phyloP scores from a whole-genome alignment of 2,113 vertebrate species.

The Poeciliopsis turrubarensis region DNA sequence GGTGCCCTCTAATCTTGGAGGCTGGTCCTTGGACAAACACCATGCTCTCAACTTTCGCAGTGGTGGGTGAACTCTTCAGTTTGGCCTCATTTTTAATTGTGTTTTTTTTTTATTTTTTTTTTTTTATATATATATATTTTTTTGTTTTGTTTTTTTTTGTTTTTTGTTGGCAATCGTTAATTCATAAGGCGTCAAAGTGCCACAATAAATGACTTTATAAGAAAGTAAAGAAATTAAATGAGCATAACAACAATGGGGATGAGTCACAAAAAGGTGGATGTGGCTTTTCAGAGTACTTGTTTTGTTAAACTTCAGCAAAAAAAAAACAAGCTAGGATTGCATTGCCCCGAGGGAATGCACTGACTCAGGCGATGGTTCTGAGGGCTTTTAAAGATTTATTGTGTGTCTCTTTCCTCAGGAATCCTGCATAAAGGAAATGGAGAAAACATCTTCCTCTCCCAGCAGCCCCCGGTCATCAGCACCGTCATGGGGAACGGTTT shows the following conservation, averaged over 20 bases:
- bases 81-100: background rate
- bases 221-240: background rate
- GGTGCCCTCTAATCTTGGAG: slow-evolving; percentile 94
- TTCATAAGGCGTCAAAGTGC: background rate
- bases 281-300: slow-evolving; percentile 6
- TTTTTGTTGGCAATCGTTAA: background rate
- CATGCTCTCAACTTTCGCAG: slow-evolving; percentile 95
- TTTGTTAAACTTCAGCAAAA: background rate
- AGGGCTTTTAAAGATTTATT: slow-evolving; percentile 13
- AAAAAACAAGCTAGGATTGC: background rate
- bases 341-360: background rate
- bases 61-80: slow-evolving; percentile 79
- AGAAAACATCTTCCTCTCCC: slow-evolving; percentile 96
- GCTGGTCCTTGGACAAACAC: slow-evolving; percentile 97
- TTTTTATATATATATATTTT: no score
- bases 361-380: slow-evolving; percentile 1
- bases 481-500: slow-evolving; percentile 96
- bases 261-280: background rate
- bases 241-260: background rate
- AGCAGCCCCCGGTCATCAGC: slow-evolving; percentile 93
- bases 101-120: no score
- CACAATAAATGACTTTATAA: background rate
- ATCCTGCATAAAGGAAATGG: slow-evolving; percentile 98
- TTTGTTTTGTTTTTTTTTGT: no score
- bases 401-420: slow-evolving; percentile 76